These are phyloP conservation scores for Rhinoraja longicauda DNA, from an alignment of 2,797 vertebrate genomes.

Conservation along the genomic window DNA sequence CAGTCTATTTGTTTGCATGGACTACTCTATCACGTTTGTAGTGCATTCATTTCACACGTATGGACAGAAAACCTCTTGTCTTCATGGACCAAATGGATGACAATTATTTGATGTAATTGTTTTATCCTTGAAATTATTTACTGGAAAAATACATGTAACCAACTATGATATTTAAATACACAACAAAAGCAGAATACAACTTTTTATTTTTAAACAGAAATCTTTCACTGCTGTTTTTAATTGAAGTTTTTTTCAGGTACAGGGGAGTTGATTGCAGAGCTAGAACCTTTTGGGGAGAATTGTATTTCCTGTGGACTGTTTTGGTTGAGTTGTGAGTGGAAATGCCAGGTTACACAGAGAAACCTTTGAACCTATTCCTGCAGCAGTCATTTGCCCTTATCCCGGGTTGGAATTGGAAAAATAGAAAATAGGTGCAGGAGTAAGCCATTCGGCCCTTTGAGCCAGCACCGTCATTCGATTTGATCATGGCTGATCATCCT, in stretches of 20 bases:
- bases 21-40: background rate
- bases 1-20: background rate
- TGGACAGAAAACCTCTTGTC: background rate
- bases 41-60: slow-evolving; percentile 2
- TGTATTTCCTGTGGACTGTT: background rate
- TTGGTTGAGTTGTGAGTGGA: background rate
- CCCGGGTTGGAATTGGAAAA: background rate
- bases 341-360: background rate
- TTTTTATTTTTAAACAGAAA: background rate
- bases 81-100: slow-evolving; percentile 1
- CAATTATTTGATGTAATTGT: slow-evolving; percentile 15
- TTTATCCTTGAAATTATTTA: slow-evolving; percentile 2
- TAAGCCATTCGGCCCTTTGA: too few relatives aligned
- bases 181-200: background rate
- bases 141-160: background rate
- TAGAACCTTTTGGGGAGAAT: background rate
- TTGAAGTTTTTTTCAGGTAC: background rate
- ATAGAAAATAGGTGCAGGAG: too few relatives aligned
- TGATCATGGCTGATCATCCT: too few relatives aligned
- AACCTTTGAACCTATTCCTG: background rate
- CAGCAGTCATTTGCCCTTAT: background rate
- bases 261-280: background rate
- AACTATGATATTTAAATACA: background rate
- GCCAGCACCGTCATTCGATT: too few relatives aligned
- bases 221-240: background rate